Evolutionary conservation across 1,140 invertebrate genomes (phyloP), one percentile per base, ranked within the genome.

Genomic region (Gerris buenoi): DNA sequence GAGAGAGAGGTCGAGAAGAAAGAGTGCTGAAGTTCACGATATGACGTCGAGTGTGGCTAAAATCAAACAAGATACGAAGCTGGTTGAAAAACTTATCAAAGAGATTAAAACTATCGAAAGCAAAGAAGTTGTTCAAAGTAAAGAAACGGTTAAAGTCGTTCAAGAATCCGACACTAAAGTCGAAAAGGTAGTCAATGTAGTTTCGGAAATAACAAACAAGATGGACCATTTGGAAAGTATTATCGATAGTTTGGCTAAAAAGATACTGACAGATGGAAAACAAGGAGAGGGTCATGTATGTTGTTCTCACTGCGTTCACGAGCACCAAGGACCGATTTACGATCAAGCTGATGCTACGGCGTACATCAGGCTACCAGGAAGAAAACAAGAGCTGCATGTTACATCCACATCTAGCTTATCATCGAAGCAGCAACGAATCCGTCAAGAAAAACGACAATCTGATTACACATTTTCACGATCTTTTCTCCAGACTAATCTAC

Each of bases 171-270:
- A 68, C 25, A 25, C 61, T 22, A 64, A 68, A 15, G 67, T 68
- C 28, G 63, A 67, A 59, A 23, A 65, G 61, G 67, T 68, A 25
- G 68, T 46, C 15, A 64, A 59, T 15, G 68, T 58, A 1, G 68
- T 69, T 0, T 25, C 64, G 0, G 62, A 69, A 58, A 66, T 69
- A 25, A 69, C 65, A 13, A 25, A 66, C n/a, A 69, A 69, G 59
- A 69, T 69, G n/a, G 65, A 66, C 62, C 27, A 56, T 1, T 61
- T 69, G 0, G 68, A 69, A 58, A 57, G 28, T 27, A 66, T 65
- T 14, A 66, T 69, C 10, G 65, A 69, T 27, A 26, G 63, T 28
- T 56, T 69, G n/a, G 65, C 66, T 13, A 63, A 66, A 27, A 66
- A 46, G 33, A 46, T 46, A 46, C 18, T 46, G 33, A 46, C 18